A percentile compares a stretch with the other conserved stretches of the same genome.
phyloP scores from a whole-genome alignment of 1,140 invertebrate species.

The Bacillus rossius region DNA sequence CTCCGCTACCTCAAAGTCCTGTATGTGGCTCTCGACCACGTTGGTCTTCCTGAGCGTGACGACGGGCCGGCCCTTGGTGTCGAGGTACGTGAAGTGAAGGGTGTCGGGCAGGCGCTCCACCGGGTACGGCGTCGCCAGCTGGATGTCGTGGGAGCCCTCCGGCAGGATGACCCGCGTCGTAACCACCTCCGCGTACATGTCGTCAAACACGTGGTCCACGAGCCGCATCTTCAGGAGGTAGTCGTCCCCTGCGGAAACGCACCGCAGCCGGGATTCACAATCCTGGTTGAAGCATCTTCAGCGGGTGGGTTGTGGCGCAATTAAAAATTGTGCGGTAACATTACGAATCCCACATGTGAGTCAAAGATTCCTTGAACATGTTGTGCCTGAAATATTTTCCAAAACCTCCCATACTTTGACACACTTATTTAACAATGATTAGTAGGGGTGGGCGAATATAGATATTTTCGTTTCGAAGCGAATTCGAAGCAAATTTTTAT shows the following conservation, averaged over 20 bases:
- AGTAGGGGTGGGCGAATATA: no score
- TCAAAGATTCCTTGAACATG: no score
- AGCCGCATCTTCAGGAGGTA: slow-evolving; percentile 89
- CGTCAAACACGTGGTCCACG: slow-evolving; percentile 94
- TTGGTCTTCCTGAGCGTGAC: slow-evolving; percentile 82
- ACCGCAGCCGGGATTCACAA: no score
- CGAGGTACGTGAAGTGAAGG: slow-evolving; percentile 90
- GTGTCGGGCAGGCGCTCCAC: slow-evolving; percentile 68
- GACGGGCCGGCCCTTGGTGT: slow-evolving; percentile 88
- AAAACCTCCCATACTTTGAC: no score
- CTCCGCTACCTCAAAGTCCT: slow-evolving; percentile 72
- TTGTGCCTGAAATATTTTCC: no score
- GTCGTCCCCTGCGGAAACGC: slow-evolving; percentile 51
- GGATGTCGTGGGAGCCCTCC: slow-evolving; percentile 81
- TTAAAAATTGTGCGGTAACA: slow-evolving; percentile 15
- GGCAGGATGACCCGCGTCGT: slow-evolving; percentile 90
- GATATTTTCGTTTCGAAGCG: no score
- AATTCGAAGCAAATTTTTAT: no score
- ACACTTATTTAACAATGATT: no score
- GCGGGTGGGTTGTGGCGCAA: no score
- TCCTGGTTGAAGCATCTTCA: no score
- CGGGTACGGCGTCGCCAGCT: slow-evolving; percentile 77
- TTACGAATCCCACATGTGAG: slow-evolving; percentile 1
- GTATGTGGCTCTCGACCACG: slow-evolving; percentile 95
- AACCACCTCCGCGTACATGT: slow-evolving; percentile 92